Base-by-base conservation (phyloP, 2,113 vertebrate genomes). In the Oncorhynchus gorbuscha region DNA sequence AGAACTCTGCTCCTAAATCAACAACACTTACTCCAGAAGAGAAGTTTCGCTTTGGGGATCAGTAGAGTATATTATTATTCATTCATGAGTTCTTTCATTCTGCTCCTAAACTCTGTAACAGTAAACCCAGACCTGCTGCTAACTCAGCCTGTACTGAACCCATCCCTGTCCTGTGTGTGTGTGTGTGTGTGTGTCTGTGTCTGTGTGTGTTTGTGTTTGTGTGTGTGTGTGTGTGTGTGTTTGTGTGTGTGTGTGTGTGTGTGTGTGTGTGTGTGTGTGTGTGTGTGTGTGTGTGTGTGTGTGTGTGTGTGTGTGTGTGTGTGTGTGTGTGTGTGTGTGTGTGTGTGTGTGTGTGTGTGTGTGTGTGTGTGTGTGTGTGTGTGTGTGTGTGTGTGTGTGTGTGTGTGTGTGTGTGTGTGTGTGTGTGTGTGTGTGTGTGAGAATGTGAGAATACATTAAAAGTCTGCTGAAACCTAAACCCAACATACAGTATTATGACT, bases 261-360 rank as follows among this genome's bases (percentile, higher is more conserved):
- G 30, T 70, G 24, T 7, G 13, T 1, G 69, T 24, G 18, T 22
- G 55, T 16, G 65, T 12, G 6, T 7, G 32, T 7, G 32, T 7
- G 39, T 72, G 55, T 49, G 68, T 65, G 68, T 51, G 58, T 65
- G 59, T 66, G 59, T 22, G 30, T 70, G 24, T 11, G 13, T 1
- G 69, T 28, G 13, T 22, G 55, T 20, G 65, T 6, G 32, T 32
- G 35, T 72, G 64, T 67, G 67, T 69, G 68, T 32, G 58, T 65
- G 39, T 55, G 59, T 22, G 30, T 67, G 24, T 7, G 13, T 0
- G 69, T 28, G 13, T 20, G 55, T 22, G 65, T 22, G 55, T 22
- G 59, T 59, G 55, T 39, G 32, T 5, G 58, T 18, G 39, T 69
- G 65, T 67, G 67, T 65, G 69, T 51, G 59, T 55, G 61, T 66